A percentile compares a stretch with the other conserved stretches of the same genome.
Evolutionary conservation across 2,113 vertebrate species (phyloP).

Genomic region (Neogobius melanostomus): DNA sequence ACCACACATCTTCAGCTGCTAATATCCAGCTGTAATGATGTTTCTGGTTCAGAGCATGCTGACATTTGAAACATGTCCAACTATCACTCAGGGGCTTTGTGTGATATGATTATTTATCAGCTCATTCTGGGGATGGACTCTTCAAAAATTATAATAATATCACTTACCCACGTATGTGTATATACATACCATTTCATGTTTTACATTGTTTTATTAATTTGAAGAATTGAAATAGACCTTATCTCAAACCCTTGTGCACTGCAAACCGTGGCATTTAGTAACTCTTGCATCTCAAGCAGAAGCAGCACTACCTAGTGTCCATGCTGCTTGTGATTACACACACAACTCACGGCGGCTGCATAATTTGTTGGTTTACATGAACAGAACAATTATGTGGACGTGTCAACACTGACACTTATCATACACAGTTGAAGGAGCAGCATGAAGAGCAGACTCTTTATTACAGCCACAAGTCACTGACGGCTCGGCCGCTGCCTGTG

Average conservation of each 20-base stretch:
- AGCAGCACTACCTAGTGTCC: slow-evolving; percentile 3
- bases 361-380: slow-evolving; percentile 46
- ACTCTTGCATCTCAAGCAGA: neutral
- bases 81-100: neutral
- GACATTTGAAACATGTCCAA: slow-evolving; percentile 7
- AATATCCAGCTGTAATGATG: slow-evolving; percentile 5
- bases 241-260: neutral
- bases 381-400: slow-evolving; percentile 43
- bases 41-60: slow-evolving; percentile 4
- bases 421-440: slow-evolving; percentile 46
- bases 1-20: slow-evolving; percentile 15
- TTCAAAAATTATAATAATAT: too few relatives aligned
- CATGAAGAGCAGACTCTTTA: slow-evolving; percentile 13
- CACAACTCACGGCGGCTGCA: slow-evolving; percentile 38
- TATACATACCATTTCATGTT: neutral
- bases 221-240: neutral
- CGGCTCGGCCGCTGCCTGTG: neutral
- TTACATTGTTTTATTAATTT: neutral
- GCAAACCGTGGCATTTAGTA: neutral
- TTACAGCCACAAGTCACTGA: slow-evolving; percentile 5
- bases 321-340: slow-evolving; percentile 31
- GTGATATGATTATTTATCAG: neutral
- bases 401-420: slow-evolving; percentile 40
- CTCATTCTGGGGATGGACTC: neutral
- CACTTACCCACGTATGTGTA: too few relatives aligned